These are phyloP conservation scores for Bimastos eiseni DNA, from an alignment of 2,888 invertebrate species.

Conservation along the genomic window DNA sequence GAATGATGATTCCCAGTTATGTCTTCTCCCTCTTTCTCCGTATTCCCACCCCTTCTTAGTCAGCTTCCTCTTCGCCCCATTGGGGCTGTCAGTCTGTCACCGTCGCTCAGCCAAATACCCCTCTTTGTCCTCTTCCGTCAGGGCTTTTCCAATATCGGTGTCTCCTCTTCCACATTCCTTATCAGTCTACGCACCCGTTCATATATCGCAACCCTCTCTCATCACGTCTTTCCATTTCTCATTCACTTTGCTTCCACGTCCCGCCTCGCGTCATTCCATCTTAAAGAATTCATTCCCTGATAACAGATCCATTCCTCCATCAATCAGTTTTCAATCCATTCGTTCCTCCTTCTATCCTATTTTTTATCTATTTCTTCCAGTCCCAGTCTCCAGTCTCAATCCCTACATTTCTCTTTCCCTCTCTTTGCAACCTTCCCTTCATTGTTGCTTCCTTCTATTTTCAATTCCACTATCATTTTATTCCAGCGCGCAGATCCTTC, in stretches of 20 bases:
- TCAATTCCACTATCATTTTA: too few species aligned
- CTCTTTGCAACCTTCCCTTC: too few species aligned
- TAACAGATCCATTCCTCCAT: not conserved
- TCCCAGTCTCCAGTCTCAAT: too few species aligned
- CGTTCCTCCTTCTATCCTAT: too few species aligned
- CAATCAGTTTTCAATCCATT: not conserved
- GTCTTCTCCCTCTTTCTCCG: slow-evolving; percentile 7
- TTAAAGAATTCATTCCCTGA: too few species aligned
- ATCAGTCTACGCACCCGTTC: not conserved
- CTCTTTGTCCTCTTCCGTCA: not conserved
- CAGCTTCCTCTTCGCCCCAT: slow-evolving; percentile 19
- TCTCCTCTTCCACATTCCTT: not conserved
- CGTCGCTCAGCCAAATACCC: not conserved
- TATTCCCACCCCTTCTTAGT: slow-evolving; percentile 26
- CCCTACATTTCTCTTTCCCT: too few species aligned
- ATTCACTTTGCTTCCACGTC: too few species aligned
- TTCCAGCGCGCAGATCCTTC: too few species aligned
- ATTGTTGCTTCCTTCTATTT: too few species aligned
- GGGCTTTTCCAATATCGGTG: not conserved
- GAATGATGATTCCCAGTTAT: not conserved
- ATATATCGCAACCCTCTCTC: not conserved
- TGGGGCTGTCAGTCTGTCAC: not conserved
- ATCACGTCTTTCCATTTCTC: not conserved
- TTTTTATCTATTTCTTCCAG: too few species aligned
- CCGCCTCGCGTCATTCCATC: not conserved